Percentiles rank a stretch among this genome's conserved stretches.
Evolutionary conservation across 2,113 vertebrate genomes (phyloP).

Genomic region (Pelecanoides urinatrix): DNA sequence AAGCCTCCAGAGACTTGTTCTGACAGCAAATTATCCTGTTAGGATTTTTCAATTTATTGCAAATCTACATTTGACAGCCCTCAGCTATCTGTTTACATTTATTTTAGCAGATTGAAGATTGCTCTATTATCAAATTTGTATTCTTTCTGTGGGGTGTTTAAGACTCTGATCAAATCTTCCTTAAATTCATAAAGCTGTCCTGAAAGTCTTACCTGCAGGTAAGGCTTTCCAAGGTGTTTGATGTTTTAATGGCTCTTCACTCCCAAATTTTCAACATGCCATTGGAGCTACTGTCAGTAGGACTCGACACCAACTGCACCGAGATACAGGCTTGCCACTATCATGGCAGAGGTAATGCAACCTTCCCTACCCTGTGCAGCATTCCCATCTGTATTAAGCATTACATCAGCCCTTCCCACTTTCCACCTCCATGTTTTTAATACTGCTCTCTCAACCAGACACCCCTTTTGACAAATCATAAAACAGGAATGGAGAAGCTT

Average conservation of each 20-base stretch:
- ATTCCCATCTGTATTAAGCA: neutral
- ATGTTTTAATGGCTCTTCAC: neutral
- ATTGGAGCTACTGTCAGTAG: neutral
- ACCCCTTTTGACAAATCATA: neutral
- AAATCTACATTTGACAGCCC: neutral
- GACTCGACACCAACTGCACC: neutral
- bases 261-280: neutral
- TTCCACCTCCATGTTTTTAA: neutral
- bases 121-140: neutral
- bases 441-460: neutral
- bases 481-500: neutral
- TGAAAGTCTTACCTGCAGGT: neutral
- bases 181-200: neutral
- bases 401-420: neutral
- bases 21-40: neutral
- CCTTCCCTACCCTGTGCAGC: neutral
- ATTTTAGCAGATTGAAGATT: neutral
- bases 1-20: neutral
- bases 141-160: neutral
- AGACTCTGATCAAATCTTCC: neutral
- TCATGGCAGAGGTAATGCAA: neutral
- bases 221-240: neutral
- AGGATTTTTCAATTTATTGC: neutral
- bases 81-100: neutral
- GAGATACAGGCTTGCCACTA: rapidly evolving